Evolutionary conservation across 2,113 vertebrate species (phyloP), one percentile per base, ranked within the genome.

Genomic region (Coreoperca whiteheadi): DNA sequence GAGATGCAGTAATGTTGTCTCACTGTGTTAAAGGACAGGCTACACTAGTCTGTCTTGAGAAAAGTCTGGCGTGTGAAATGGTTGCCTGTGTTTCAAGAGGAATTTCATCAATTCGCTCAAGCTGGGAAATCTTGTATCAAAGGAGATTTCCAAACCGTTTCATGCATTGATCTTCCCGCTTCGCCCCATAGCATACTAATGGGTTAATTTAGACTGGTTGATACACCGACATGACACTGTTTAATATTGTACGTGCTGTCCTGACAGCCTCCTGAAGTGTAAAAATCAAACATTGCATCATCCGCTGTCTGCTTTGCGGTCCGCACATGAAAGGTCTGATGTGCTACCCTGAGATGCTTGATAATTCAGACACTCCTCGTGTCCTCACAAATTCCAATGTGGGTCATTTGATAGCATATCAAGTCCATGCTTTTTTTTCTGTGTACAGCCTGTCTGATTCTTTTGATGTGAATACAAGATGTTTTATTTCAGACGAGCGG

Each of bases 61-160:
- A 89, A 83, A 87, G 90, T 87, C 88, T 88, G 80, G 57, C 60
- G 72, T 89, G 91, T 90, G 90, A 91, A 93, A 90, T 60, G 87
- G 92, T 95, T 95, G 94, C 94, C 87, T 84, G 79, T 91, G 89
- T 94, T 95, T 92, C 89, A 88, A 88, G 91, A 90, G 89, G 88
- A 93, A 93, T 95, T 94, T 94, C 93, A 90, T 95, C 94, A 93
- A 94, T 93, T 87, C 76, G 79, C 88, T 88, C 90, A 91, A 91
- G 92, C 92, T 90, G 92, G 94, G 92, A 95, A 94, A 94, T 93
- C 92, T 92, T 59, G 89, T 92, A 94, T 94, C 93, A 95, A 94
- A 95, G 92, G 91, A 94, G 90, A 95, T 93, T 94, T 94, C 93
- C 91, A 93, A 92, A 93, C 88, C 43, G 92, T 94, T 94, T 92